Base-by-base conservation (phyloP, 2,888 invertebrate genomes). In the Bombyx huttoni region DNA sequence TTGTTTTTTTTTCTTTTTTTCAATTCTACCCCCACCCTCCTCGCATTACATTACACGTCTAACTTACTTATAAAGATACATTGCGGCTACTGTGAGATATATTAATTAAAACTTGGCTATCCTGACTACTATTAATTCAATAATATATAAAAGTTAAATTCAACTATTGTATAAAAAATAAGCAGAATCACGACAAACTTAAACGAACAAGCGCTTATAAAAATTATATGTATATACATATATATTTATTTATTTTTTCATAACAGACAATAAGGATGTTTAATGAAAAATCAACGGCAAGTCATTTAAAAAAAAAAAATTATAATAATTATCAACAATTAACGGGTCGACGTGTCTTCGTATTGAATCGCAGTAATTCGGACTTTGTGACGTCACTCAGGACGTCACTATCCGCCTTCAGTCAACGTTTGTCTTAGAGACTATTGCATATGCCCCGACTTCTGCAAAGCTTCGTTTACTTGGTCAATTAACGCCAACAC, bases 41-140 rank as follows among this genome's bases (percentile, higher is more conserved):
- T 24, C 33, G 49, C 70, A 81, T 84, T 86, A 86, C 88, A 87
- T 88, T 88, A 88, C 88, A 86, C 85, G 82, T 60, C 79, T 86
- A 80, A 78, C 81, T 86, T 86, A 86, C 73, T 64, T 67, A 71
- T 74, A 78, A n/a, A 73, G 70, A 77, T 81, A 80, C 65, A 71
- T 68, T 73, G 72, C 62, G 67, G 72, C 76, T 81, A 75, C 68
- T 76, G 75, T 78, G 78, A n/a, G n/a, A 84, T 82, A 75, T 76
- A 73, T 82, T 75, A 87, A 87, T 85, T 84, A 89, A 89, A 89
- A 87, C 89, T 85, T 87, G 88, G 82, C 84, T 89, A 89, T 89
- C 88, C 70, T 89, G 89, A 73, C 88, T 89, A 89, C 70, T 56
- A 78, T 86, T 82, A 86, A 68, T 52, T 75, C 84, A 86, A 73